A percentile compares a stretch with the other conserved stretches of the same genome.
These are phyloP conservation scores for Leptosomus discolor DNA, from an alignment of 2,113 vertebrate species.

Conservation along the genomic window DNA sequence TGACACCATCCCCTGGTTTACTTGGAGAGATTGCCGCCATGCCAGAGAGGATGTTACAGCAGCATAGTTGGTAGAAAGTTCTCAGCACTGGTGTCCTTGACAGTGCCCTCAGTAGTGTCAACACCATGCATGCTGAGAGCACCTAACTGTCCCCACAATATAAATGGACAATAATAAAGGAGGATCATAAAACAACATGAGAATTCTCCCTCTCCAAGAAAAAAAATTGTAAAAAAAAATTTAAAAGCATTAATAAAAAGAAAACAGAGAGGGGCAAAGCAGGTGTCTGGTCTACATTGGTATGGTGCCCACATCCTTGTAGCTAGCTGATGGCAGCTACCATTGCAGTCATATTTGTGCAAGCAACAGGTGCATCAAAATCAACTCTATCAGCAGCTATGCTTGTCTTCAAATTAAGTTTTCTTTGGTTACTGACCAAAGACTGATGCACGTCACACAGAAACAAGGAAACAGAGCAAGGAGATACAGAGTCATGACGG, in stretches of 20 bases:
- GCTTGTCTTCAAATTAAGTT: not conserved
- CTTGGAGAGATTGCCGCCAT: not conserved
- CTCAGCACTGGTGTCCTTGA: not conserved
- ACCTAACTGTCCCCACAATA: not conserved
- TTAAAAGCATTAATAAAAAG: not conserved
- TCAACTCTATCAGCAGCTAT: not conserved
- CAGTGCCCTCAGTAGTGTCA: not conserved
- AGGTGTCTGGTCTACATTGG: not conserved
- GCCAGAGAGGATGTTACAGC: not conserved
- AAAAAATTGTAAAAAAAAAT: not conserved
- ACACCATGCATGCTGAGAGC: not conserved
- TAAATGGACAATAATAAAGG: not conserved
- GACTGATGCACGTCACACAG: not conserved
- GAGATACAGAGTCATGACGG: not conserved
- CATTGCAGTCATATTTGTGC: not conserved
- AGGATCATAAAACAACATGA: not conserved
- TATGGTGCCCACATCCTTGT: not conserved
- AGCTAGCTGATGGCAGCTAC: not conserved
- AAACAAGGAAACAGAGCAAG: not conserved
- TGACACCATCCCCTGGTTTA: not conserved
- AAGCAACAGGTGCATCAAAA: not conserved
- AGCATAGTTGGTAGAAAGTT: not conserved
- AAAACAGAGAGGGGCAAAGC: not conserved
- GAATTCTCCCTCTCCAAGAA: not conserved
- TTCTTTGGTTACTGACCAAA: not conserved